phyloP scores from a whole-genome alignment of 2,797 vertebrate genomes.

The Coregonus ussuriensis region DNA sequence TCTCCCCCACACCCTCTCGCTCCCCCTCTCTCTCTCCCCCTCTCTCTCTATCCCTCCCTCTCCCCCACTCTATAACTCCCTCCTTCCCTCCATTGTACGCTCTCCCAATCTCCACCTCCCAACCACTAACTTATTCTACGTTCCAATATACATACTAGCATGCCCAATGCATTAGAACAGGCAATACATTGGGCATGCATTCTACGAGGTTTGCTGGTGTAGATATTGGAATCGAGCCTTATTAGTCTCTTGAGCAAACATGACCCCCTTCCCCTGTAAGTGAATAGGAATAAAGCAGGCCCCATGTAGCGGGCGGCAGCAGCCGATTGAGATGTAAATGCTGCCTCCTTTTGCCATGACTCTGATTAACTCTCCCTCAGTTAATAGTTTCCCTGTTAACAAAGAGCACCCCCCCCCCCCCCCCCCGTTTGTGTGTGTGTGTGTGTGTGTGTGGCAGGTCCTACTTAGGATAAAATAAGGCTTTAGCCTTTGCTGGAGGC shows the following conservation, averaged over 20 bases:
- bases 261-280: slow-evolving; percentile 67
- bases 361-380: slow-evolving; percentile 85
- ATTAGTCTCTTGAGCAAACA: slow-evolving; percentile 19
- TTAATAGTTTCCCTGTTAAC: slow-evolving; percentile 83
- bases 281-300: slow-evolving; percentile 50
- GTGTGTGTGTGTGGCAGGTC: neutral
- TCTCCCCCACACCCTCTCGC: neutral
- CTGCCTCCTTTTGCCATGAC: slow-evolving; percentile 77
- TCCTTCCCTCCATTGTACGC: no score
- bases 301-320: slow-evolving; percentile 57
- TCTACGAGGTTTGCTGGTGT: neutral
- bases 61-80: no score
- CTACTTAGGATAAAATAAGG: neutral
- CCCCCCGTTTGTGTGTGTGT: no score
- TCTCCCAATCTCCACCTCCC: neutral
- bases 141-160: neutral
- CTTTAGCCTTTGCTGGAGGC: no score
- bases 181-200: neutral
- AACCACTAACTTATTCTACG: neutral
- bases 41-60: neutral
- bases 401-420: slow-evolving; percentile 77
- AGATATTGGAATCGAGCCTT: neutral
- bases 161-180: neutral
- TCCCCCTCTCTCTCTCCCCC: neutral
- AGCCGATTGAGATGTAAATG: slow-evolving; percentile 85